Conservation (phyloP, 2,888 invertebrate species). For the Volucella inflata region DNA sequence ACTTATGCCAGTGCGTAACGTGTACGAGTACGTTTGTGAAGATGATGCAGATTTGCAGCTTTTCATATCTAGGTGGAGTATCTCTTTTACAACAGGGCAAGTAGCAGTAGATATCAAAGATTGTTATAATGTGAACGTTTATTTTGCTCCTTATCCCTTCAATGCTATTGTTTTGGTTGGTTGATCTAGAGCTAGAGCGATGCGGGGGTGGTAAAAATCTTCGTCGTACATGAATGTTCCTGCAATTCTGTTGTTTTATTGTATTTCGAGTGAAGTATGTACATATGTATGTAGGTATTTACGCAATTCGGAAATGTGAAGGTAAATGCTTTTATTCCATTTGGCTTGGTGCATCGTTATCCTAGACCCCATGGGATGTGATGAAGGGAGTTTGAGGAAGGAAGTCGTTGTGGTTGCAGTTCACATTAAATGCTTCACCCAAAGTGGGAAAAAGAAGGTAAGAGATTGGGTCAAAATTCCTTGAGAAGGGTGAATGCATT, state of each 20-base stretch:
- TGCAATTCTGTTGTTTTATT: constrained; percentile 7
- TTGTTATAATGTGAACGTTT: constrained; percentile 34
- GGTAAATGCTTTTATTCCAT: constrained; percentile 61
- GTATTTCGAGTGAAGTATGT: constrained; percentile 29
- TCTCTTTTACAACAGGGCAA: background rate
- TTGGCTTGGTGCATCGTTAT: constrained; percentile 27
- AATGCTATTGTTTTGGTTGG: constrained; percentile 52
- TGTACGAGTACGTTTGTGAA: constrained; percentile 22
- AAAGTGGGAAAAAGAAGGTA: too few relatives aligned
- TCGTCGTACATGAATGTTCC: too few relatives aligned
- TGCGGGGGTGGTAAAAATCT: constrained; percentile 10
- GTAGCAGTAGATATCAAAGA: constrained; percentile 44
- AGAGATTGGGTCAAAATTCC: too few relatives aligned
- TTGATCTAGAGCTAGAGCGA: constrained; percentile 16
- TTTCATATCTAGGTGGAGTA: background rate
- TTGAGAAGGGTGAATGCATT: background rate
- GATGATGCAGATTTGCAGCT: background rate
- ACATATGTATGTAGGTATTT: background rate
- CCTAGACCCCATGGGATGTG: constrained; percentile 23
- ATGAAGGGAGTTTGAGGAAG: constrained; percentile 3
- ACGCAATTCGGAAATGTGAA: constrained; percentile 51
- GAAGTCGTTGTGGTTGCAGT: constrained; percentile 51
- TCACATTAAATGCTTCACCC: constrained; percentile 24
- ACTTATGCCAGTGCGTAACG: constrained; percentile 31
- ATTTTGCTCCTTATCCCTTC: constrained; percentile 26